Evolutionary conservation across 2,797 vertebrate genomes (phyloP).

Genomic region (Tadarida brasiliensis): DNA sequence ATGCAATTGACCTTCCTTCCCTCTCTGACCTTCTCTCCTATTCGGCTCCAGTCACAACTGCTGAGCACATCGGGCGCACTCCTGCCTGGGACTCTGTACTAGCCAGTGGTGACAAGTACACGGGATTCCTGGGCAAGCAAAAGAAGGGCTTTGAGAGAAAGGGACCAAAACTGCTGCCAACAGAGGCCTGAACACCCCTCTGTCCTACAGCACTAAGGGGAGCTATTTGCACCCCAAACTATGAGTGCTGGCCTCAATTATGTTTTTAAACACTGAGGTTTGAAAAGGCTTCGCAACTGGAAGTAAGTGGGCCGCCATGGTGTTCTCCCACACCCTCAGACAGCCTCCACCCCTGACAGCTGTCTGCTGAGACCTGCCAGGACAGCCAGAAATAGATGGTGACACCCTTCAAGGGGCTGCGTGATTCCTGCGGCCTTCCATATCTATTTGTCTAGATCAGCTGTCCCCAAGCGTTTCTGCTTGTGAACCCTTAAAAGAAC

Average conservation of each 20-base stretch:
- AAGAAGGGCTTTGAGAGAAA: not conserved
- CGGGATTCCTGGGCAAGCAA: not conserved
- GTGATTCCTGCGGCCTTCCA: not conserved
- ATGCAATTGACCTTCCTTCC: not conserved
- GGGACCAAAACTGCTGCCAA: not conserved
- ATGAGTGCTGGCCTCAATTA: not conserved
- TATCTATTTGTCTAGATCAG: not conserved
- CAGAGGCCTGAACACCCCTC: not conserved
- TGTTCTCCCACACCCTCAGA: not conserved
- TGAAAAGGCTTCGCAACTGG: constrained; percentile 22
- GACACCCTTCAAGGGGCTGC: not conserved
- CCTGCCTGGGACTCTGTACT: not conserved
- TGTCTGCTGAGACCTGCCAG: constrained; percentile 52
- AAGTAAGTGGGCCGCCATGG: not conserved
- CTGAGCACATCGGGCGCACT: not conserved
- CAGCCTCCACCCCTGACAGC: constrained; percentile 56
- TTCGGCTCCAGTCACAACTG: not conserved
- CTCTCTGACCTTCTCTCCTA: not conserved
- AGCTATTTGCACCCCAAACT: not conserved
- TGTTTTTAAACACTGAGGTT: not conserved
- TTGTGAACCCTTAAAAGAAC: not conserved
- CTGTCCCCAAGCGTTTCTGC: not conserved
- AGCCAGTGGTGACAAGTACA: not conserved
- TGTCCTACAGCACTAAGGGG: not conserved
- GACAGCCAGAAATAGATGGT: constrained; percentile 68